Evolutionary conservation across 2,797 vertebrate genomes (phyloP).

Genomic region (Notoglanidium macrostoma): DNA sequence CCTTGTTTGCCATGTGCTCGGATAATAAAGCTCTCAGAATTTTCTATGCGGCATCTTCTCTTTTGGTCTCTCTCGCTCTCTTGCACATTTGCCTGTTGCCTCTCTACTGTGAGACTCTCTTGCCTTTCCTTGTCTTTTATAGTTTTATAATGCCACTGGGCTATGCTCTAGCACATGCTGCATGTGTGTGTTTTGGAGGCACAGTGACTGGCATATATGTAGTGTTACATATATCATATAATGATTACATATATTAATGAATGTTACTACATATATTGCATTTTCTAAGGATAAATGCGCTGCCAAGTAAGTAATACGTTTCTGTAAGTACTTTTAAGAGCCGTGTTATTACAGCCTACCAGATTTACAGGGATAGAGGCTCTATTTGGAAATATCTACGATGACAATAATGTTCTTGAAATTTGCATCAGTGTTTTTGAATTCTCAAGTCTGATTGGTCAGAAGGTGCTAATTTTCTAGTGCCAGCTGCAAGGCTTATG

Average conservation of each 20-base stretch:
- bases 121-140: neutral
- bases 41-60: neutral
- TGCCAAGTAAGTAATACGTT: neutral
- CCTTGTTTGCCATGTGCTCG: neutral
- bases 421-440: neutral
- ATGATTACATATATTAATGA: neutral
- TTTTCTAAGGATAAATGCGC: neutral
- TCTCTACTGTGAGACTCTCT: neutral
- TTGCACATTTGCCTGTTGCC: neutral
- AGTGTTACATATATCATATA: neutral
- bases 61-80: neutral
- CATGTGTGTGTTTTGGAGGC: conserved; percentile 15
- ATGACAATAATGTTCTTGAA: neutral
- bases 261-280: neutral
- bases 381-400: neutral
- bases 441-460: neutral
- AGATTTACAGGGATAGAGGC: neutral
- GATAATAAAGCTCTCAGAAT: neutral
- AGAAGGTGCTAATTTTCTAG: neutral
- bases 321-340: neutral
- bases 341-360: neutral
- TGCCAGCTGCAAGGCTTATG: neutral
- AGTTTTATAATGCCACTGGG: neutral
- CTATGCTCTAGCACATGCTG: conserved; percentile 14
- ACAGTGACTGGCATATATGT: neutral